Base-by-base conservation (phyloP, 2,113 vertebrate species). In the Pteruthius melanotis region DNA sequence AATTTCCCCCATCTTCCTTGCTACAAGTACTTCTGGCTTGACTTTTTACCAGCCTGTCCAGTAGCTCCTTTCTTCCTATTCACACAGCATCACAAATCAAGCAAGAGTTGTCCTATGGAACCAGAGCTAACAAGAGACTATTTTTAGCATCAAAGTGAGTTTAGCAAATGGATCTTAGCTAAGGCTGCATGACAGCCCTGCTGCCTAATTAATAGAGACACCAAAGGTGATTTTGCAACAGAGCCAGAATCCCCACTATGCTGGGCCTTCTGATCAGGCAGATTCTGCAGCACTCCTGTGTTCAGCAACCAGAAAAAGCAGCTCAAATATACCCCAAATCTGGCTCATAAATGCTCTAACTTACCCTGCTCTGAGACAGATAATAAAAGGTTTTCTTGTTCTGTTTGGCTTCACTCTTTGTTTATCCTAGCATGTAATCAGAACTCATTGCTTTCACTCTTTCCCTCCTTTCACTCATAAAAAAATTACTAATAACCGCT, bases 101-200 rank as follows among this genome's bases (percentile, higher is more conserved):
- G 65, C 19, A 26, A 49, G 87, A 94, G 35, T 37, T 71, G 72
- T 79, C 72, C 91, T 60, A 0, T 15, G 3, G 16, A 94, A 94
- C 24, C 83, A 87, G 37, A 49, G 72, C 52, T 92, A 92, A 90
- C 66, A 87, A 87, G 64, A 61, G 37, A 22, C 63, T 97, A 93
- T 93, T 95, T 97, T 95, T 94, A 95, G 88, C 82, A 52, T 85
- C 91, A 77, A 94, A 84, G 93, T 69, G 80, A 96, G 69, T 90
- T 94, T 89, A 87, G 95, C 91, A 90, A 96, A 96, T 80, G 53
- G n/a, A 94, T 97, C 3, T 9, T 49, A 42, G 65, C 92, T 96
- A 93, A 94, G 90, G 77, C 53, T 88, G 59, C 42, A 22, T 65
- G 85, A 96, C 93, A 97, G 54, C 65, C 66, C 61, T 54, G 63